These are phyloP conservation scores for Melopsittacus undulatus DNA, from an alignment of 2,797 vertebrate genomes.

Conservation along the genomic window DNA sequence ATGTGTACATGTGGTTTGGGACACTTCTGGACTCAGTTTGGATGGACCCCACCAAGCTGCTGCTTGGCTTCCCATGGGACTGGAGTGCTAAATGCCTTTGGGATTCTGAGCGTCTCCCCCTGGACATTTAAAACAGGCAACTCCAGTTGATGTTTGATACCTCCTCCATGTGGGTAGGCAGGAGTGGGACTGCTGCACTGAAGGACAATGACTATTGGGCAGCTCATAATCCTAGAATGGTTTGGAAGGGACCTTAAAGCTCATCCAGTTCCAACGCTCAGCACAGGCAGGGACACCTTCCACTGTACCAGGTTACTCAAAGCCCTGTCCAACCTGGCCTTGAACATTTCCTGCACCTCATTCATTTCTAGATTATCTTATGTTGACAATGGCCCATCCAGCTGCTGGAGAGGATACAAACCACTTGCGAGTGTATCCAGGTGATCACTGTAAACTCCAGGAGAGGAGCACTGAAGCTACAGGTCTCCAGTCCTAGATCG, in stretches of 20 bases:
- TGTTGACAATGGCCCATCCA: not conserved
- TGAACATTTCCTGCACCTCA: accelerated
- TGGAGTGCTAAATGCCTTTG: not conserved
- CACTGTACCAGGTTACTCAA: not conserved
- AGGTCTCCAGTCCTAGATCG: not conserved
- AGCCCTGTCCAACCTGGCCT: not conserved
- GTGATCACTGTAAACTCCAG: not conserved
- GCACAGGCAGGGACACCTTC: not conserved
- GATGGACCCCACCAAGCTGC: not conserved
- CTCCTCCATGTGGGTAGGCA: accelerated
- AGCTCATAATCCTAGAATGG: not conserved
- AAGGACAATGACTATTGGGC: not conserved
- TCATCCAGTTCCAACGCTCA: not conserved
- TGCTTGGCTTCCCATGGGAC: not conserved
- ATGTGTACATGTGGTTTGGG: accelerated
- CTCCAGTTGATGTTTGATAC: not conserved
- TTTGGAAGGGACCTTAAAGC: not conserved
- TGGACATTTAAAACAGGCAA: not conserved
- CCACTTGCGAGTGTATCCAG: accelerated
- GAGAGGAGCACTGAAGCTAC: not conserved
- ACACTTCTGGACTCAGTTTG: not conserved
- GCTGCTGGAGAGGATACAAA: not conserved
- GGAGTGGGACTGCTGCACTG: not conserved
- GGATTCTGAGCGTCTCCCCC: not conserved
- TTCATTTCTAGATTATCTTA: not conserved